These are phyloP conservation scores for Alloplasta piceator DNA, from an alignment of 2,888 invertebrate genomes.

Conservation along the genomic window DNA sequence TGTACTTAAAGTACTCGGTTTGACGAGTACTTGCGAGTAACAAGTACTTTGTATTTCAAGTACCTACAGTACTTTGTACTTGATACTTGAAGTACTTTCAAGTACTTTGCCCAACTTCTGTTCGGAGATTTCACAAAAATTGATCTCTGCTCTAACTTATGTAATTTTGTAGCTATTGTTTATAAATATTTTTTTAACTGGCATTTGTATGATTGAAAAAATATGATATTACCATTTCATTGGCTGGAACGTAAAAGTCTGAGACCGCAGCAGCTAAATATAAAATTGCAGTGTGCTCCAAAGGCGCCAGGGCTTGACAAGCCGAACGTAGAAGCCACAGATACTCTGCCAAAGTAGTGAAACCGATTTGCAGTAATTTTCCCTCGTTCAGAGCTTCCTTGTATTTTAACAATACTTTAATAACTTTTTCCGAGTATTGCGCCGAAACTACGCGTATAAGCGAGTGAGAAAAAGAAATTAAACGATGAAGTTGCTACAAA, in stretches of 20 bases:
- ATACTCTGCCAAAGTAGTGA: constrained; percentile 95
- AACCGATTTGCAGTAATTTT: constrained; percentile 90
- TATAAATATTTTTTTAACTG: too few species aligned
- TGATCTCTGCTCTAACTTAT: too few species aligned
- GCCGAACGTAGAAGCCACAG: constrained; percentile 94
- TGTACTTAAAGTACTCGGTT: too few species aligned
- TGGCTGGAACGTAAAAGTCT: constrained; percentile 98
- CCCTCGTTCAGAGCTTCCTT: constrained; percentile 91
- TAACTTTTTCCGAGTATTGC: constrained; percentile 89
- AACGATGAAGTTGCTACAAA: constrained; percentile 1
- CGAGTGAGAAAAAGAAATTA: constrained; percentile 30
- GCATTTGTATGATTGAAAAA: background rate
- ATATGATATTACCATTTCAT: constrained; percentile 90
- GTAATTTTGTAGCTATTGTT: too few species aligned
- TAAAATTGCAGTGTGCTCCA: constrained; percentile 90
- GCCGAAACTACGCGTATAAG: constrained; percentile 86
- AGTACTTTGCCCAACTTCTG: too few species aligned
- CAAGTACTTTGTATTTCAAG: too few species aligned
- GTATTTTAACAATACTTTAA: constrained; percentile 90
- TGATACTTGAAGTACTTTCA: too few species aligned
- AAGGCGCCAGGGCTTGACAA: constrained; percentile 89
- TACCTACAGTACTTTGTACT: too few species aligned
- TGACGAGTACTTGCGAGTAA: too few species aligned
- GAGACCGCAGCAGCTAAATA: constrained; percentile 99
- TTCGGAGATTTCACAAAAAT: too few species aligned